These are phyloP conservation scores for Fragum sueziense DNA, from an alignment of 2,888 invertebrate genomes.

Conservation along the genomic window DNA sequence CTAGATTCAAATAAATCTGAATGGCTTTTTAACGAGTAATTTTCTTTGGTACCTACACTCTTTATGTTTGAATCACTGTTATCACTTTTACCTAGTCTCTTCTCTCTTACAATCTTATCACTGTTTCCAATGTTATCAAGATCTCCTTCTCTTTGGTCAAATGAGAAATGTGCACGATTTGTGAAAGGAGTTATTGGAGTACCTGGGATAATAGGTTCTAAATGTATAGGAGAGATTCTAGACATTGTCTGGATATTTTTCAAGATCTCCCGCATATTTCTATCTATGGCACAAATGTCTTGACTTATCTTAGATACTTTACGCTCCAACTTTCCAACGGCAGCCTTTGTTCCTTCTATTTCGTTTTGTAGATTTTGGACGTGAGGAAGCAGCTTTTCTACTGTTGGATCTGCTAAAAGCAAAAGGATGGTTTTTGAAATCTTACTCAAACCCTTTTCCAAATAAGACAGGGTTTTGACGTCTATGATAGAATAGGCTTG, in stretches of 20 bases:
- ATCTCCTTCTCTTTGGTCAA: conserved; percentile 25
- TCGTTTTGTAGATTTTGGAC: conserved; percentile 71
- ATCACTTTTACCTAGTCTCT: not conserved
- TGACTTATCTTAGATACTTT: conserved; percentile 61
- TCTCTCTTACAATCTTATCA: not conserved
- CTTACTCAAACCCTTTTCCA: no score
- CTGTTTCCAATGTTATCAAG: not conserved
- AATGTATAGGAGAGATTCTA: conserved; percentile 32
- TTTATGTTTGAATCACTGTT: not conserved
- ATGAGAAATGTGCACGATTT: conserved; percentile 32
- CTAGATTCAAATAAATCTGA: not conserved
- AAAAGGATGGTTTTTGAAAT: no score
- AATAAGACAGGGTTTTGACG: no score
- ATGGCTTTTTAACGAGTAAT: conserved; percentile 1
- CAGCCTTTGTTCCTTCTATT: conserved; percentile 71
- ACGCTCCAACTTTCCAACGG: conserved; percentile 69
- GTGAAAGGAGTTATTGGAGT: conserved; percentile 50
- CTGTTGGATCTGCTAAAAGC: conserved; percentile 49
- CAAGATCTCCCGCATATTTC: conserved; percentile 62
- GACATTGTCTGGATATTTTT: conserved; percentile 52
- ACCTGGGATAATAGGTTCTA: conserved; percentile 45
- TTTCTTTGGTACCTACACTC: not conserved
- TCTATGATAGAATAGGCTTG: no score
- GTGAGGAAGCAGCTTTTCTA: conserved; percentile 53
- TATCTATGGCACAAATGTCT: conserved; percentile 59